Evolutionary conservation across 1,140 invertebrate species (phyloP).

Genomic region (Drosophila bocqueti): DNA sequence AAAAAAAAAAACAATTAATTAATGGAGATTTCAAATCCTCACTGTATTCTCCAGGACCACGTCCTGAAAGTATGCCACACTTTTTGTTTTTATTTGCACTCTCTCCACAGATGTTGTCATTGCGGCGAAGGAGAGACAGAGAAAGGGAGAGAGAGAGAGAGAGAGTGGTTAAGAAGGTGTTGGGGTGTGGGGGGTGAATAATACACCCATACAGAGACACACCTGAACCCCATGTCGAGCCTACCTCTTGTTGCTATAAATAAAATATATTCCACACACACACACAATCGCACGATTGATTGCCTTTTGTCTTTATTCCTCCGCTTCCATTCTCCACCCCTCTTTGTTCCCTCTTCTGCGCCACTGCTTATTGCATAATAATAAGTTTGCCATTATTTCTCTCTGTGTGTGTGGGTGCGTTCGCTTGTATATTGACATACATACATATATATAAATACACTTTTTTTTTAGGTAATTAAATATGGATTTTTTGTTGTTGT

Average conservation of each 20-base stretch:
- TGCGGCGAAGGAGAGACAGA: conserved; percentile 1
- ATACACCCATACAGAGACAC: conserved; percentile 21
- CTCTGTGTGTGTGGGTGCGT: conserved; percentile 38
- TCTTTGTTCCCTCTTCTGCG: background rate
- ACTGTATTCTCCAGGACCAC: conserved; percentile 15
- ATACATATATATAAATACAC: too few species aligned
- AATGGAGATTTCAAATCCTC: background rate
- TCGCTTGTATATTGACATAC: background rate
- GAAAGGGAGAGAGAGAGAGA: background rate
- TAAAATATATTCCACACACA: conserved; percentile 62
- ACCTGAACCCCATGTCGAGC: conserved; percentile 38
- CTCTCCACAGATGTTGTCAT: conserved; percentile 22
- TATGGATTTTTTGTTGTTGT: conserved; percentile 54
- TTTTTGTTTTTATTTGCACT: conserved; percentile 43
- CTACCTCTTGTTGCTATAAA: conserved; percentile 77
- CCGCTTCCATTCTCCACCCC: background rate
- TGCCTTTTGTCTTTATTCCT: conserved; percentile 53
- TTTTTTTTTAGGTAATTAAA: conserved; percentile 60
- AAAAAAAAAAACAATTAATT: background rate
- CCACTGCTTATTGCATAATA: conserved; percentile 68
- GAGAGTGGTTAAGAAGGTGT: conserved; percentile 1
- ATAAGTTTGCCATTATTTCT: conserved; percentile 67
- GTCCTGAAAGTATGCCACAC: conserved; percentile 66
- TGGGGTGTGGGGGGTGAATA: conserved; percentile 4
- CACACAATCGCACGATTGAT: conserved; percentile 69